Percentiles rank a stretch among this genome's conserved stretches.
phyloP scores from a whole-genome alignment of 2,113 vertebrate species.

The Sylvia atricapilla region DNA sequence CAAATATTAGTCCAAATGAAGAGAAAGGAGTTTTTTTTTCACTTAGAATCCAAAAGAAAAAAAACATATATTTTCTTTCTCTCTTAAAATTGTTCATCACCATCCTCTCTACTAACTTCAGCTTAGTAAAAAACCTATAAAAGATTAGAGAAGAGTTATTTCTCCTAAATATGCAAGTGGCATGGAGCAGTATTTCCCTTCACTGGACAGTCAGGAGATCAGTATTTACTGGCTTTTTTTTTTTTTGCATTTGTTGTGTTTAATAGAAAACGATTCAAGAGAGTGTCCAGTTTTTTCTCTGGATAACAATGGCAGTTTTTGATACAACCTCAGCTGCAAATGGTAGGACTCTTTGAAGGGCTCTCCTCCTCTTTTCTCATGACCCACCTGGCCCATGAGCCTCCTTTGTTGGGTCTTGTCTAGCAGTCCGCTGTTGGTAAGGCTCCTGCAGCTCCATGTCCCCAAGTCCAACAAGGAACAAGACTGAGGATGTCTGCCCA shows the following conservation, averaged over 20 bases:
- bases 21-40: not conserved
- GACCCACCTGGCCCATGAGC: not conserved
- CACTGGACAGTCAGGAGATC: not conserved
- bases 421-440: not conserved
- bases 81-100: not conserved
- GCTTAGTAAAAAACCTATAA: not conserved
- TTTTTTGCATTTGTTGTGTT: not conserved
- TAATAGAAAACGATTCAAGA: not conserved
- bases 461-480: not conserved
- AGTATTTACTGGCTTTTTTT: not conserved
- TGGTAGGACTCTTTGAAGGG: accelerated
- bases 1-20: not conserved
- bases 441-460: not conserved
- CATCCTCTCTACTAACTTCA: not conserved
- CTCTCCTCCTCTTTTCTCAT: not conserved
- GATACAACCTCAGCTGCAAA: not conserved
- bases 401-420: accelerated
- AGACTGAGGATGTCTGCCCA: accelerated
- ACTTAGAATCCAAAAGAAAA: not conserved
- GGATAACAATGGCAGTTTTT: not conserved
- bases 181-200: not conserved
- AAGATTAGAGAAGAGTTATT: not conserved
- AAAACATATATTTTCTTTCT: not conserved
- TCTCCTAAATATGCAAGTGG: not conserved
- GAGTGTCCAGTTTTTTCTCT: not conserved